Conservation (phyloP, 2,797 vertebrate genomes). For the Sardinella longiceps region DNA sequence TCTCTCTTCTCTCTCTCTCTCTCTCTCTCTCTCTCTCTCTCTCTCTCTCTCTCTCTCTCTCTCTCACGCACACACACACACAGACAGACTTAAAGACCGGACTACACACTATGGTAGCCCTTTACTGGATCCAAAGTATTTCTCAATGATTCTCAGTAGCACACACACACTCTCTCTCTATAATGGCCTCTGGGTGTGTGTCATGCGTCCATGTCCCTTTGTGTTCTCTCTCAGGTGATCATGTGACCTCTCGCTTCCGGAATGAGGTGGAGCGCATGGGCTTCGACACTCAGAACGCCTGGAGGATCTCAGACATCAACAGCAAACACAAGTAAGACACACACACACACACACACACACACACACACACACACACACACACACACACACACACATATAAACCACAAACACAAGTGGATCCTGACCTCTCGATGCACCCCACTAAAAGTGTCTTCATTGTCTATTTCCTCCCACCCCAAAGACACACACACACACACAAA, state of each 20-base stretch:
- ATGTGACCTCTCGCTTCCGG: constrained; percentile 93
- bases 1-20: too few species aligned
- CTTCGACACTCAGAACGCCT: constrained; percentile 96
- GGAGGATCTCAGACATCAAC: constrained; percentile 98
- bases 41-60: too few species aligned
- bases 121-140: too few species aligned
- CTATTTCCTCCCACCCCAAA: background rate
- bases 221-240: constrained; percentile 84
- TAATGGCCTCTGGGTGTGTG: too few species aligned
- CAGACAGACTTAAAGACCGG: too few species aligned
- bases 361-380: too few species aligned
- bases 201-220: too few species aligned
- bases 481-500: background rate
- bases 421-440: background rate
- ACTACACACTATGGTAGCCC: too few species aligned
- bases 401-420: background rate
- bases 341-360: background rate
- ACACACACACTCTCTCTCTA: background rate
- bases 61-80: background rate
- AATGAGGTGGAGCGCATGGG: constrained; percentile 97
- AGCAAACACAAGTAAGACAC: constrained; percentile 90
- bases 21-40: too few species aligned
- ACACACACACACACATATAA: too few species aligned
- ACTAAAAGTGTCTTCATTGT: background rate
- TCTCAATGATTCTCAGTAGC: too few species aligned